These are phyloP conservation scores for Charadrius vociferus DNA, from an alignment of 2,113 vertebrate species.

Conservation along the genomic window DNA sequence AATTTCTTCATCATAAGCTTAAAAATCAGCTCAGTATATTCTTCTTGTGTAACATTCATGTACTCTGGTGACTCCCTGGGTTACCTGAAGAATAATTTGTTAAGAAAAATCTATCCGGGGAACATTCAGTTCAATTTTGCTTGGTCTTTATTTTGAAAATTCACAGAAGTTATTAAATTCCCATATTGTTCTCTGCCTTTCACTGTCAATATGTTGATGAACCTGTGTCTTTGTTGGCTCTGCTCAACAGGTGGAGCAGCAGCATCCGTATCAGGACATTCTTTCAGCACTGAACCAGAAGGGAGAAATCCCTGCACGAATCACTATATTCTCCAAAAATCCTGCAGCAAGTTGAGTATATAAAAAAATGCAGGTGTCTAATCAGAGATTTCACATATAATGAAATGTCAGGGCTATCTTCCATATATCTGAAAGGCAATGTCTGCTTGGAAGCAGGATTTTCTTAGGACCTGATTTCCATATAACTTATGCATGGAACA, in stretches of 20 bases:
- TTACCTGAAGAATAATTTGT: background rate
- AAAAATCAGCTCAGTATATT: background rate
- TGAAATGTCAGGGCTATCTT: background rate
- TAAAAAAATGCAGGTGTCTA: background rate
- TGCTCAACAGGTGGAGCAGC: background rate
- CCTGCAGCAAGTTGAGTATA: background rate
- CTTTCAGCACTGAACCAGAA: background rate
- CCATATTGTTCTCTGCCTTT: background rate
- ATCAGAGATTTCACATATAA: background rate
- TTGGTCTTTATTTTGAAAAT: background rate
- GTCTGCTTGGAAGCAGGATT: background rate
- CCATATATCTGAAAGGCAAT: background rate
- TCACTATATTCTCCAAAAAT: background rate
- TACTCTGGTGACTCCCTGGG: background rate
- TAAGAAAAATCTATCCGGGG: background rate
- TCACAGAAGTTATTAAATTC: background rate
- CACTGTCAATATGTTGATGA: background rate
- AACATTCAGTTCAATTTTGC: background rate
- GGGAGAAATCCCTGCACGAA: background rate
- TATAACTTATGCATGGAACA: background rate
- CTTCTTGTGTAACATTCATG: background rate
- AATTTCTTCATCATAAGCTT: background rate
- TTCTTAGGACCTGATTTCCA: background rate
- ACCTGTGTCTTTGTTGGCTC: background rate
- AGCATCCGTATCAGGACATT: background rate